Base-by-base conservation (phyloP, 1,140 invertebrate species). In the Pogonomyrmex californicus region DNA sequence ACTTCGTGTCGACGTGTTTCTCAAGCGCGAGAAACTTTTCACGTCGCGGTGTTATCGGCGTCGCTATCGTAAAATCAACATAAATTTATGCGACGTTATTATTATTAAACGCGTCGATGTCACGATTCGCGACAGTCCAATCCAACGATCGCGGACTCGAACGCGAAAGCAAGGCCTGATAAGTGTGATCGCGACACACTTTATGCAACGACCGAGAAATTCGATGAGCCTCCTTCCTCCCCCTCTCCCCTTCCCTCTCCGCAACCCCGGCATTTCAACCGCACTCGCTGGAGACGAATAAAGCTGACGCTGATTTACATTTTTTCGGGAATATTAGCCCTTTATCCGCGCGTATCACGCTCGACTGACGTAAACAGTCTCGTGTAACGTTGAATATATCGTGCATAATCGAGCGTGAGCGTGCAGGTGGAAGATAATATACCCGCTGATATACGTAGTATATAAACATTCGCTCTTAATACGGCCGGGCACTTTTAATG, bases 341-440 rank as follows among this genome's bases (percentile, higher is more conserved):
- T 23, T 33, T 58, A 81, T 81, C 63, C 49, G 23, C 49, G 36
- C 49, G 17, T 66, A 41, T 41, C 49, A 68, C n/a, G 49, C 65
- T 68, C 49, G 23, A 68, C 14, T 66, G 63, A 81, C 38, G 49
- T 44, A 56, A 81, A 70, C 63, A 81, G 36, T 56, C 49, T 68
- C 54, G 41, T 10, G n/a, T 47, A 73, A 60, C 58, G 47, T 23
- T 38, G 54, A 47, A 83, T n/a, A 38, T 30, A 49, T 54, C 41
- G 41, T 62, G 66, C 41, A 73, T 38, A 81, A 81, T 56, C 63
- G 49, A 81, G 63, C 63, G 33, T 41, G 33, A 78, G 44, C 44
- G 44, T 66, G 44, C 60, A 78, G 60, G 60, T 66, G 60, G 76
- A 33, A 81, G 17, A 70, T 70, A 70, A 81, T 49, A 49, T 63